Conservation (phyloP, 2,888 invertebrate genomes). For the Liopterus haemorrhoidalis region DNA sequence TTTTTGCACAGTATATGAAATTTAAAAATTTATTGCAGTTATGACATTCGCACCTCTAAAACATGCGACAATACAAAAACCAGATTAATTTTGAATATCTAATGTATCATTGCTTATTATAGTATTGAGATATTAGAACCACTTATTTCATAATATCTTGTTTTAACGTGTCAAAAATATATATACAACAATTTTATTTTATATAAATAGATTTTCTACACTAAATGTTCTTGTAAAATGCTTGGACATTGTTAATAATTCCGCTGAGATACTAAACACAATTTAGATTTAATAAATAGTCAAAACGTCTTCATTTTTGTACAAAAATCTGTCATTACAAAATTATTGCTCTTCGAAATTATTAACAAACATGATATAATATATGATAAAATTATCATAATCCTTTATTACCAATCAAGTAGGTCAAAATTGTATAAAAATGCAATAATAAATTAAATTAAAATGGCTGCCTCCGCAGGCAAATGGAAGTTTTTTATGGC, state of each 20-base stretch:
- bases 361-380: conserved; percentile 18
- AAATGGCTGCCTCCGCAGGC: conserved; percentile 23
- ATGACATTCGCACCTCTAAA: conserved; percentile 16
- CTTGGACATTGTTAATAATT: conserved; percentile 15
- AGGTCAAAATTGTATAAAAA: conserved; percentile 13
- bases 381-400: conserved; percentile 8
- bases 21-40: conserved; percentile 24
- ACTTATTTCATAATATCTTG: conserved; percentile 20
- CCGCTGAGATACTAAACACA: conserved; percentile 2
- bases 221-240: conserved; percentile 18
- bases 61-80: conserved; percentile 10
- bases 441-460: conserved; percentile 16
- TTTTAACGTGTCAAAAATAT: conserved; percentile 25
- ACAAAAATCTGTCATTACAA: not conserved
- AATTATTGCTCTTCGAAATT: conserved; percentile 2
- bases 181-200: conserved; percentile 24
- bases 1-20: conserved; percentile 17
- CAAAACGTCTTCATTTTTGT: not conserved
- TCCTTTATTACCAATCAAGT: conserved; percentile 9
- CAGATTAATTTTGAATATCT: conserved; percentile 18
- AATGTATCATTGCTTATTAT: conserved; percentile 22
- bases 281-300: conserved; percentile 9
- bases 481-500: conserved; percentile 24
- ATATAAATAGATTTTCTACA: conserved; percentile 23
- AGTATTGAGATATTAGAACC: conserved; percentile 22